Conservation (phyloP, 2,797 vertebrate species). For the Pseudochaenichthys georgianus region DNA sequence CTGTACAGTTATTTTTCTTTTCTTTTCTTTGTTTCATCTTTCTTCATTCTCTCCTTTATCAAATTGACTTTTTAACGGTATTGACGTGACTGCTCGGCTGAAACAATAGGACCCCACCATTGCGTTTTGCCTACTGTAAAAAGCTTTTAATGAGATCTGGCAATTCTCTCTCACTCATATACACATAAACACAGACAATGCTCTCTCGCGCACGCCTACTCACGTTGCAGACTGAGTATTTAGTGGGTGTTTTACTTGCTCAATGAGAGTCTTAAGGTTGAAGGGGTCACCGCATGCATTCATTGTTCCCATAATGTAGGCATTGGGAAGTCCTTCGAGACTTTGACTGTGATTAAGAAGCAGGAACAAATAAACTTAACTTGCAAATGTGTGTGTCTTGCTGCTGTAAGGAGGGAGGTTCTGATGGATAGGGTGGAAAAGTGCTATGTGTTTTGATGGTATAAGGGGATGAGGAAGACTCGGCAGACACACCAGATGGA, state of each 20-base stretch:
- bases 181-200: background rate
- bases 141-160: constrained; percentile 14
- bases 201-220: constrained; percentile 35
- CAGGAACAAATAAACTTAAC: constrained; percentile 32
- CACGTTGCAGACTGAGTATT: constrained; percentile 26
- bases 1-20: background rate
- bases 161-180: background rate
- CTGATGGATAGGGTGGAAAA: background rate
- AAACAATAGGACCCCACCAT: background rate
- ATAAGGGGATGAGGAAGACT: constrained; percentile 22
- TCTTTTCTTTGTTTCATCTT: background rate
- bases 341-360: constrained; percentile 39
- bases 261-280: constrained; percentile 46
- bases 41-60: background rate
- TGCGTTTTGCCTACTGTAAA: constrained; percentile 6
- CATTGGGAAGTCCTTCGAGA: constrained; percentile 42
- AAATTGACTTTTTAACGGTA: background rate
- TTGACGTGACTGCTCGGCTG: constrained; percentile 13
- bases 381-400: constrained; percentile 32
- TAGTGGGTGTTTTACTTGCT: constrained; percentile 59
- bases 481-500: constrained; percentile 38
- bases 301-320: constrained; percentile 53
- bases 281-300: constrained; percentile 47
- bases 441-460: constrained; percentile 15
- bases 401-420: constrained; percentile 19